Evolutionary conservation across 37 sponge, comb jelly and placozoan species (phyloP), one percentile per base, ranked within the genome.

Genomic region (Spongia lamella): DNA sequence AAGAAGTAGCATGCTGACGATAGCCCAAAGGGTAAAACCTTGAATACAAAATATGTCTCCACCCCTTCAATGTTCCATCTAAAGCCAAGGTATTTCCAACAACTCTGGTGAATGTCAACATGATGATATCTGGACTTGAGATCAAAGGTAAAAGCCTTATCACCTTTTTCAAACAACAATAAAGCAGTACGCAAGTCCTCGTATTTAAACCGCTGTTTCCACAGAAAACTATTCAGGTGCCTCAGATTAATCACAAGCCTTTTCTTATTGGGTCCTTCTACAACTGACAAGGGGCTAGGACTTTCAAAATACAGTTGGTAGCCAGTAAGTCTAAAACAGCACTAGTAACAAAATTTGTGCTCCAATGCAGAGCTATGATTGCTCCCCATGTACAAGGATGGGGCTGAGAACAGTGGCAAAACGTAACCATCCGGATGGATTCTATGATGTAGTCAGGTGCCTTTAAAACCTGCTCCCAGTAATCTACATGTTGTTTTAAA

Each of bases 21-120:
- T n/a, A 72, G 5, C 32, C 73, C 73, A 72, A 72, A 72, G n/a
- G 67, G 67, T 24, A 66, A 32, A 16, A 66, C 67, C 14, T 32
- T 24, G 38, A 31, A 72, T 38, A 30, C n/a, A 3, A n/a, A n/a
- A n/a, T n/a, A n/a, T n/a, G n/a, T n/a, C n/a, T n/a, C n/a, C n/a
- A n/a, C n/a, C n/a, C n/a, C n/a, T n/a, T n/a, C n/a, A n/a, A n/a
- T n/a, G n/a, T n/a, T n/a, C 49, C 70, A 36, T 51, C 22, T 27
- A 69, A 69, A 69, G 27, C 70, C 70, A 24, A 69, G 49, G 27
- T 51, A 69, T 50, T 69, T 69, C 49, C 49, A 21, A 43, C 40
- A 27, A 21, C 21, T 21, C 24, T 19, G 49, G 47, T 43, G 25
- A 69, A 69, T 50, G 40, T 69, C 70, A 50, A 69, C 13, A 24